Evolutionary conservation across 2,888 invertebrate genomes (phyloP), one percentile per base, ranked within the genome.

Genomic region (Eristalis intricaria): DNA sequence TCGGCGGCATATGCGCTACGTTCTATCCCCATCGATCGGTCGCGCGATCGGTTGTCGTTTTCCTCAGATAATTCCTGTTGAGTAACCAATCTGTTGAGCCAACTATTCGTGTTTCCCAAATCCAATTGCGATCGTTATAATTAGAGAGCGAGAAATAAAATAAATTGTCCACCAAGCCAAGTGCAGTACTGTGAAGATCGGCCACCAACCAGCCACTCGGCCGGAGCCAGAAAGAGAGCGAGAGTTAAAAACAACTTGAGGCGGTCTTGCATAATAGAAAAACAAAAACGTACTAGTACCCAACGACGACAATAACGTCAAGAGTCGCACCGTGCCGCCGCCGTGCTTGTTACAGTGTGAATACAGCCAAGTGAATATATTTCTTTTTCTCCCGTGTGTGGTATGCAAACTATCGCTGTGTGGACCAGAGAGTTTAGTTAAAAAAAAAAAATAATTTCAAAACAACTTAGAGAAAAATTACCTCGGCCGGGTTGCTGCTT

Each of bases 1-100:
- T 89, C 88, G 89, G 89, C 90, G 89, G 90, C 89, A 89, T 89
- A 90, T 88, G 89, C 90, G 89, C 89, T 89, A 90, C 88, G 90
- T 89, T 90, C 90, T 89, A 80, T 86, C 78, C 83, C 77, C 78
- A 84, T 64, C 83, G 86, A 83, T 75, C 76, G 74, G 79, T 65
- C 81, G 85, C 70, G 70, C 65, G 84, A 77, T 84, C 61, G 60
- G 13, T 73, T 76, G 60, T 73, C 13, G 15, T 32, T 74, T 82
- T 64, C 56, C 22, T 38, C 38, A 60, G 58, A 26, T n/a, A n/a
- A 11, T 65, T 65, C 23, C 68, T 50, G 61, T 75, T 66, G 15
- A 70, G 63, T 64, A 79, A 84, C 74, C n/a, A n/a, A n/a, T n/a
- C 75, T 79, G 71, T 74, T 76, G 61, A 50, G 13, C 26, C 11